Evolutionary conservation across 2,888 invertebrate genomes (phyloP).

Genomic region (Stictocephala bisonia): DNA sequence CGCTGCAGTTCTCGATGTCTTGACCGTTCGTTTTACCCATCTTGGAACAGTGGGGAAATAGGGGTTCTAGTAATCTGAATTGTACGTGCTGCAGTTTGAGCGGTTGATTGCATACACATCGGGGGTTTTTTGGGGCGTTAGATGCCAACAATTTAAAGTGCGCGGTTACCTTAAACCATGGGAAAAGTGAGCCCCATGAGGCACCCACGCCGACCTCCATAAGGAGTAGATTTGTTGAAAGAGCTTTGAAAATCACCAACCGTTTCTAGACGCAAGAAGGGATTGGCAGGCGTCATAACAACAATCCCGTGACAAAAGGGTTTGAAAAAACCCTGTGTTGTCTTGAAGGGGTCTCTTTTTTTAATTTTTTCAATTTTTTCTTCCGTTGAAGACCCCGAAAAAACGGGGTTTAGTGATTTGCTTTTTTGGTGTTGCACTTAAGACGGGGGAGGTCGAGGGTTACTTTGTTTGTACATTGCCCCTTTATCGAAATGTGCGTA

Average conservation of each 20-base stretch:
- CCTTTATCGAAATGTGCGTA: background rate
- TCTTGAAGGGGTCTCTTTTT: background rate
- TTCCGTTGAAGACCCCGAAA: background rate
- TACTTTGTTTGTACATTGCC: background rate
- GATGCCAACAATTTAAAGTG: too few species aligned
- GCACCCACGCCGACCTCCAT: too few species aligned
- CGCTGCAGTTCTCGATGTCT: too few species aligned
- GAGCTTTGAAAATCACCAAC: background rate
- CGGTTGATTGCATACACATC: too few species aligned
- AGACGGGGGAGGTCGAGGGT: background rate
- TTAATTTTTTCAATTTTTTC: background rate
- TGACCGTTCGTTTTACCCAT: too few species aligned
- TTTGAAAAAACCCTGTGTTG: background rate
- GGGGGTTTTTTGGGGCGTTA: too few species aligned
- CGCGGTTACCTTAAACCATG: too few species aligned
- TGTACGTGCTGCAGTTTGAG: too few species aligned
- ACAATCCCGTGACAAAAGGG: background rate
- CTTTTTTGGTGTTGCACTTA: background rate
- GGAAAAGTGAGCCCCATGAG: too few species aligned
- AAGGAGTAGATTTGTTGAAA: background rate
- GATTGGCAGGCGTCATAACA: background rate
- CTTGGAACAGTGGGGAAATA: too few species aligned
- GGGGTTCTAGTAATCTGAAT: too few species aligned
- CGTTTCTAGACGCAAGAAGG: background rate
- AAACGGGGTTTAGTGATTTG: background rate